phyloP scores from a whole-genome alignment of 2,113 vertebrate species.

The Xenopus laevis region DNA sequence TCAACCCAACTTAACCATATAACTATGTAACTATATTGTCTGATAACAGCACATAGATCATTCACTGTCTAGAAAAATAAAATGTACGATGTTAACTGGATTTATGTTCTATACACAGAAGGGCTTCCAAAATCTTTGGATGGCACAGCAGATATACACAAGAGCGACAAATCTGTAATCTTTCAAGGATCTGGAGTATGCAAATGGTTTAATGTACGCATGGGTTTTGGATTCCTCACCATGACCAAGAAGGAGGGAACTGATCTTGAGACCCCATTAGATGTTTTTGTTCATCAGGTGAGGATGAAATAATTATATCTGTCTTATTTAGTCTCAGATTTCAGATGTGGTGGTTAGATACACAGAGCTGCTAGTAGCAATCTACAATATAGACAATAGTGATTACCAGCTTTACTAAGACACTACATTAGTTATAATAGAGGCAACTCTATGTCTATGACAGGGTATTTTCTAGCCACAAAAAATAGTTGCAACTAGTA shows the following conservation, averaged over 20 bases:
- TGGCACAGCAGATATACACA: conserved; percentile 63
- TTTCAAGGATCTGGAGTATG: conserved; percentile 83
- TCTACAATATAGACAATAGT: conserved; percentile 46
- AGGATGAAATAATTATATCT: conserved; percentile 46
- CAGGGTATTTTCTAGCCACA: too few relatives aligned
- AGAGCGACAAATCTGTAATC: conserved; percentile 63
- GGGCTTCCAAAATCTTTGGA: conserved; percentile 76
- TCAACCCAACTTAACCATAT: too few relatives aligned
- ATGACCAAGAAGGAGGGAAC: conserved; percentile 87
- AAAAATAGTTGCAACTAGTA: too few relatives aligned
- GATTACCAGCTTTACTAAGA: too few relatives aligned
- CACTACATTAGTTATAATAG: too few relatives aligned
- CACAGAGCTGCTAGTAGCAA: too few relatives aligned
- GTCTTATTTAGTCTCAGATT: conserved; percentile 35
- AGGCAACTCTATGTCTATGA: too few relatives aligned
- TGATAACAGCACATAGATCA: too few relatives aligned
- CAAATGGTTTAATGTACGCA: conserved; percentile 97
- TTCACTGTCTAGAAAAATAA: too few relatives aligned
- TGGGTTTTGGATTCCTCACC: conserved; percentile 97
- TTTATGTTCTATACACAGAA: conserved; percentile 60
- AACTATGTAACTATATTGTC: too few relatives aligned
- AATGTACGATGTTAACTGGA: too few relatives aligned
- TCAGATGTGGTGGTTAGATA: conserved; percentile 36
- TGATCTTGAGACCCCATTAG: conserved; percentile 85
- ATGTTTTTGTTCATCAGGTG: conserved; percentile 98